These are phyloP conservation scores for Carapus acus DNA, from an alignment of 2,797 vertebrate genomes.

Conservation along the genomic window DNA sequence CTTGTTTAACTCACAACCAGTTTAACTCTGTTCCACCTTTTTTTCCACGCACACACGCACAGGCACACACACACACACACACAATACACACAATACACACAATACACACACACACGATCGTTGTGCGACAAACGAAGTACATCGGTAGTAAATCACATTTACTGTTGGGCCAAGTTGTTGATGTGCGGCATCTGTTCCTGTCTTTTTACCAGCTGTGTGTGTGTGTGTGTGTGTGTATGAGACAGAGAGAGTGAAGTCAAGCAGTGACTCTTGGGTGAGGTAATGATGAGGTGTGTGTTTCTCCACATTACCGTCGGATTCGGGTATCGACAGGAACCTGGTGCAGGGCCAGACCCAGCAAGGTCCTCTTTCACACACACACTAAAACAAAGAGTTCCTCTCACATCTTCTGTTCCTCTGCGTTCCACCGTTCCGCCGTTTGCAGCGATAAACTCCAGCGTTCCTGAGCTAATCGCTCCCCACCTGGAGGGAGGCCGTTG, in stretches of 20 bases:
- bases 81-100: too few species aligned
- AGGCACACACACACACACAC: too few species aligned
- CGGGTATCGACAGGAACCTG: constrained; percentile 37
- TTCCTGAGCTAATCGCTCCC: constrained; percentile 23
- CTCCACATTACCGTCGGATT: constrained; percentile 22
- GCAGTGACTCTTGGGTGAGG: constrained; percentile 17
- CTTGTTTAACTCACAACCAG: too few species aligned
- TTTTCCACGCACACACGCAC: too few species aligned
- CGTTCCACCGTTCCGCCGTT: constrained; percentile 18
- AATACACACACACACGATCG: too few species aligned
- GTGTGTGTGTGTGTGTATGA: constrained; percentile 2
- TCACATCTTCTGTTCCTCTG: too few species aligned
- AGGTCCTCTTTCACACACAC: constrained; percentile 25
- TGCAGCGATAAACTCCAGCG: constrained; percentile 22
- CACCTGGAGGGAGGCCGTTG: constrained; percentile 50
- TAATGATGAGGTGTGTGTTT: constrained; percentile 26
- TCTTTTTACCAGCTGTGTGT: neutral
- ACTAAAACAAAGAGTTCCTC: neutral
- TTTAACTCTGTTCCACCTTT: too few species aligned
- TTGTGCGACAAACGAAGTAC: too few species aligned
- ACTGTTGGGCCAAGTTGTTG: too few species aligned
- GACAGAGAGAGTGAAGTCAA: constrained; percentile 20
- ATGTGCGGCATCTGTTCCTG: too few species aligned
- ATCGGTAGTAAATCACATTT: too few species aligned
- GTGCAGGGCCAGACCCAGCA: constrained; percentile 22